These are phyloP conservation scores for Metaphire vulgaris DNA, from an alignment of 1,140 invertebrate species.

Conservation along the genomic window DNA sequence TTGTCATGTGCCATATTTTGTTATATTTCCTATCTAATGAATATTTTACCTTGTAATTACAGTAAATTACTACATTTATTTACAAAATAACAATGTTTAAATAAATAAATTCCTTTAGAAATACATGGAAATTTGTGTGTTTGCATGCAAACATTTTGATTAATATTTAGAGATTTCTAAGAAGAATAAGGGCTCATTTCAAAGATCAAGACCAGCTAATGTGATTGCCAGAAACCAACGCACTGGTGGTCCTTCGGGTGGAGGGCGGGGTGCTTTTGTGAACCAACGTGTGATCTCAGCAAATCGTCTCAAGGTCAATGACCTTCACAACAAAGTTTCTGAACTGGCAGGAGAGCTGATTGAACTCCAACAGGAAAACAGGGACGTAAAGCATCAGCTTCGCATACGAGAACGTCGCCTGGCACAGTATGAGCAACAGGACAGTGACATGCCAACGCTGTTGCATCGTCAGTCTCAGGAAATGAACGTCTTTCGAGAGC, in stretches of 20 bases:
- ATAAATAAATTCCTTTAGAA: too few species aligned
- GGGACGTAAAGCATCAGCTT: neutral
- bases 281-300: neutral
- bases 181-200: neutral
- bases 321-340: neutral
- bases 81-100: too few species aligned
- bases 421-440: slow-evolving; percentile 26
- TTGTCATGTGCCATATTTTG: too few species aligned
- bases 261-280: neutral
- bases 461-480: slow-evolving; percentile 46
- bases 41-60: too few species aligned
- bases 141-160: too few species aligned
- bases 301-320: neutral
- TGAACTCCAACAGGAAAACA: neutral
- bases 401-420: neutral
- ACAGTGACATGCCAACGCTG: slow-evolving; percentile 45
- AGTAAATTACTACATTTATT: too few species aligned
- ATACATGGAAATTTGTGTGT: too few species aligned
- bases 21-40: too few species aligned
- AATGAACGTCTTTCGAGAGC: slow-evolving; percentile 41
- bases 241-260: too few species aligned
- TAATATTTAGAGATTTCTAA: too few species aligned
- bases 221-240: neutral
- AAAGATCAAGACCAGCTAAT: neutral
- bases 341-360: neutral